Evolutionary conservation across 2,113 vertebrate genomes (phyloP), one percentile per base, ranked within the genome.

Genomic region (Pungitius pungitius): DNA sequence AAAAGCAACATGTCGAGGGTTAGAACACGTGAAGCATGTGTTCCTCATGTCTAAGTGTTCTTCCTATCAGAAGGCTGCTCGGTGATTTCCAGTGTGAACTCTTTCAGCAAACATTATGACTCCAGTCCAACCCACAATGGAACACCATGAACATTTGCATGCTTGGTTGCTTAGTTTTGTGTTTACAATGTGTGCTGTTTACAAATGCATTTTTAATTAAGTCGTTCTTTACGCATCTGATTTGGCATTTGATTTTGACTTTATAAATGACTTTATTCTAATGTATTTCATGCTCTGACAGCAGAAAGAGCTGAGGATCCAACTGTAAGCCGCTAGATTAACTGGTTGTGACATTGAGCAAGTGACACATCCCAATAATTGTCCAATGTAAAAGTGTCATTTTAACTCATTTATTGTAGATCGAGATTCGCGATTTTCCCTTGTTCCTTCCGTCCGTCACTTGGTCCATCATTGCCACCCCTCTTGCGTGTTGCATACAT

Each of bases 301-400:
- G 12, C 51, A 52, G 51, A 4, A 52, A 22, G 24, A 56, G 13
- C 13, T 8, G 54, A 30, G 15, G 54, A 56, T 30, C 26, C 30
- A 26, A 30, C 10, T 12, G 52, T 22, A 12, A 40, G 20, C 1
- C 8, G 39, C 30, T 30, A 30, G 30, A 30, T 30, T 30, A 30
- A 42, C 13, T 61, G 37, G 37, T 61, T 37, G 30, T 22, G 42
- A 17, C 13, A 17, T 61, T 61, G 13, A 26, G 42, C 35, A 2
- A 22, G 43, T 65, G 27, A 51, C 27, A 37, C 24, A 51, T 37
- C n/a, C 51, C 33, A 66, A 35, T 52, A 66, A 54, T 22, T 52
- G 51, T 24, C 51, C 14, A 63, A 24, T 47, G 42, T 45, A n/a
- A 20, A 35, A 13, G 18, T 35, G 62, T 49, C 22, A 35, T 49